A percentile compares a stretch with the other conserved stretches of the same genome.
Conservation (phyloP, 2,797 vertebrate genomes). For the Benthosema pterotum region DNA sequence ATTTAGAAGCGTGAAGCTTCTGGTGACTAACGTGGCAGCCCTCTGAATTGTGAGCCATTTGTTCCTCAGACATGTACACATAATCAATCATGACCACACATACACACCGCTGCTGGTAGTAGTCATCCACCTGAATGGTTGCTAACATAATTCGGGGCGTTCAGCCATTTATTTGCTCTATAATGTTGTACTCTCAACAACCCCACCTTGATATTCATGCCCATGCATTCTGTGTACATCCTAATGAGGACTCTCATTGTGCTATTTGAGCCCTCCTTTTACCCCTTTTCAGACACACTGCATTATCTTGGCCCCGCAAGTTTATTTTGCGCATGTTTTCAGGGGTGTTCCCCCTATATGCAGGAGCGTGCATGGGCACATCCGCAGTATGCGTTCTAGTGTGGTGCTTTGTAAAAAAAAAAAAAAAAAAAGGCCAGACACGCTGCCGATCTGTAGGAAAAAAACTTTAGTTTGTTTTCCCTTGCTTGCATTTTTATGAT, state of each 20-base stretch:
- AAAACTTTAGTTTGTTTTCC: slow-evolving; percentile 48
- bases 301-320: slow-evolving; percentile 4
- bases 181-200: neutral
- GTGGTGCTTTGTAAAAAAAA: slow-evolving; percentile 30
- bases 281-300: slow-evolving; percentile 15
- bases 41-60: no score
- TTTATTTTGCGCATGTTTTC: slow-evolving; percentile 37
- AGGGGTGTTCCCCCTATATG: slow-evolving; percentile 12
- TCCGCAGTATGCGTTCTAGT: slow-evolving; percentile 6
- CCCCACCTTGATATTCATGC: slow-evolving; percentile 1
- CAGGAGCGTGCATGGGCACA: slow-evolving; percentile 51
- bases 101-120: slow-evolving; percentile 16
- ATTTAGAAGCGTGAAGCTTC: slow-evolving; percentile 29
- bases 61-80: no score
- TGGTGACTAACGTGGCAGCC: neutral
- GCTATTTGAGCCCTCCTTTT: slow-evolving; percentile 8
- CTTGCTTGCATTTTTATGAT: slow-evolving; percentile 28
- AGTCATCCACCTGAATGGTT: slow-evolving; percentile 32
- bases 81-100: no score
- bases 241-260: slow-evolving; percentile 10
- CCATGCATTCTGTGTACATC: slow-evolving; percentile 4
- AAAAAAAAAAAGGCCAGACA: slow-evolving; percentile 23
- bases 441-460: slow-evolving; percentile 40
- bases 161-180: neutral
- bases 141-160: neutral